Conservation (phyloP, 2,888 invertebrate species). For the Hirtodrosophila alboralis region DNA sequence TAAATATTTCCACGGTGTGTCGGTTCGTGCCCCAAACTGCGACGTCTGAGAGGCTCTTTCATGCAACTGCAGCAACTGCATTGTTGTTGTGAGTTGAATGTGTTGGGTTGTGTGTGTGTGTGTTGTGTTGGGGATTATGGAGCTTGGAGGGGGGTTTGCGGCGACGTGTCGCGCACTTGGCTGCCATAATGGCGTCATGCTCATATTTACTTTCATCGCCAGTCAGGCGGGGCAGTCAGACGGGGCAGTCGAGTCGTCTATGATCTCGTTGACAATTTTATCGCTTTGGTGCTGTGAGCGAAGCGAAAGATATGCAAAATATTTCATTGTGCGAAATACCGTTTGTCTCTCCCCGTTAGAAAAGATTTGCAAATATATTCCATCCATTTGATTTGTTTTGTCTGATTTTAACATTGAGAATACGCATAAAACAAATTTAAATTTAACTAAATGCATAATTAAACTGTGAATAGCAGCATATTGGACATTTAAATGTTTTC, state of each 20-base stretch:
- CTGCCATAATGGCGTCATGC: slow-evolving; percentile 77
- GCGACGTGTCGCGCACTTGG: slow-evolving; percentile 62
- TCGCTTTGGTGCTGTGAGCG: slow-evolving; percentile 60
- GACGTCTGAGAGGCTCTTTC: slow-evolving; percentile 1
- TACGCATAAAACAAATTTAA: slow-evolving; percentile 1
- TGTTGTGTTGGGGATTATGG: neutral
- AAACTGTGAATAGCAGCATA: no score
- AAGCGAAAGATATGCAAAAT: slow-evolving; percentile 72
- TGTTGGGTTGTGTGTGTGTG: slow-evolving; percentile 9
- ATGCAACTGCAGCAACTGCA: slow-evolving; percentile 35
- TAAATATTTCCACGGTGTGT: no score
- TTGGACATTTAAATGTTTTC: no score
- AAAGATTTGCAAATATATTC: slow-evolving; percentile 3
- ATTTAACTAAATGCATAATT: neutral
- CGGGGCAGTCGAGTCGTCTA: no score
- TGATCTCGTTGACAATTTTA: slow-evolving; percentile 81
- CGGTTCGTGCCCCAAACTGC: no score
- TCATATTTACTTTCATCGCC: slow-evolving; percentile 78
- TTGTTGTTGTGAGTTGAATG: neutral
- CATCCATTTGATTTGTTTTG: slow-evolving; percentile 8
- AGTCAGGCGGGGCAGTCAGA: no score
- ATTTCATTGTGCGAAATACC: slow-evolving; percentile 70
- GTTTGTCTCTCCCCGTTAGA: slow-evolving; percentile 47
- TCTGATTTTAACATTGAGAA: neutral
- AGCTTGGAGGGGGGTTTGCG: slow-evolving; percentile 24